phyloP scores from a whole-genome alignment of 64 coral and sea anemone genomes.

The Catalaphyllia jardinei region DNA sequence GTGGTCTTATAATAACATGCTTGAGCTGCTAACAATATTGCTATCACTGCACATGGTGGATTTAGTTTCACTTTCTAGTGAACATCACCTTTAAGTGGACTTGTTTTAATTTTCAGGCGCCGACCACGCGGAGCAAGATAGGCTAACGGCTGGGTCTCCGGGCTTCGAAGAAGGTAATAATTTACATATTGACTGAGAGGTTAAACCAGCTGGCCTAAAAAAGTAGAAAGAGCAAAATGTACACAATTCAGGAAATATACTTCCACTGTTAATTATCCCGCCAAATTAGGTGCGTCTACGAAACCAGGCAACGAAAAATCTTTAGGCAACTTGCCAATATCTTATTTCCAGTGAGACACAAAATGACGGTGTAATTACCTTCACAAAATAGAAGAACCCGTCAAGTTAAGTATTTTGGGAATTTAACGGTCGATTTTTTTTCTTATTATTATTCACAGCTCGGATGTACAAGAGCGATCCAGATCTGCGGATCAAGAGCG shows the following conservation, averaged over 20 bases:
- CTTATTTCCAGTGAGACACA: not conserved
- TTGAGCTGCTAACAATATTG: not conserved
- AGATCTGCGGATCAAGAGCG: slow-evolving; percentile 27
- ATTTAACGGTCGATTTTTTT: not conserved
- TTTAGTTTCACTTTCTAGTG: slow-evolving; percentile 34
- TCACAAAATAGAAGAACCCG: not conserved
- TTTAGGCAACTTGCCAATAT: not conserved
- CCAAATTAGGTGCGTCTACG: not conserved
- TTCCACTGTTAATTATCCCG: too few relatives aligned
- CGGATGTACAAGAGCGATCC: slow-evolving; percentile 45
- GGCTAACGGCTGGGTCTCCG: slow-evolving; percentile 17
- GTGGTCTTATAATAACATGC: not conserved
- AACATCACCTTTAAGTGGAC: not conserved
- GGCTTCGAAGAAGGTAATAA: slow-evolving; percentile 40
- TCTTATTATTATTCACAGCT: not conserved
- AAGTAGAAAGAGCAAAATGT: not conserved
- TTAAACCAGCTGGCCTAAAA: not conserved
- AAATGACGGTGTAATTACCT: not conserved
- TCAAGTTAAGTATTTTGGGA: not conserved
- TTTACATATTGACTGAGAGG: slow-evolving; percentile 20
- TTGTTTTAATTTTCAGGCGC: slow-evolving; percentile 7
- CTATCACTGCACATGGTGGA: not conserved
- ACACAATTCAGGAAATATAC: not conserved
- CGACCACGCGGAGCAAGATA: slow-evolving; percentile 37
- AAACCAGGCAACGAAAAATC: not conserved